phyloP scores from a whole-genome alignment of 37 sponge, comb jelly and placozoan genomes.

The Hormiphora californensis region DNA sequence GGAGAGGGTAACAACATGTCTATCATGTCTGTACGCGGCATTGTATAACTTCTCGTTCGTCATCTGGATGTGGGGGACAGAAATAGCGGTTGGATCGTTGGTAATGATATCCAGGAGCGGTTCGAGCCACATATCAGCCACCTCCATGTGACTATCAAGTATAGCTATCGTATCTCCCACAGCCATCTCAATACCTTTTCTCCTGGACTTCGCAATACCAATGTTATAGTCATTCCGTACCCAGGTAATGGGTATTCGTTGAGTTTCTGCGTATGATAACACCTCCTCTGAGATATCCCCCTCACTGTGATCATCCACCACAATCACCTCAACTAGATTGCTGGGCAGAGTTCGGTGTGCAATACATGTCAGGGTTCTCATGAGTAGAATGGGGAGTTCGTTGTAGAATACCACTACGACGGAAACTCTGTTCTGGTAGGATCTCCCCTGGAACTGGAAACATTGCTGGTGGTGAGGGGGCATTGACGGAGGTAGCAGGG shows the following conservation, averaged over 20 bases:
- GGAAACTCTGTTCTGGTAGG: constrained; percentile 1
- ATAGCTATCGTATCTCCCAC: background rate
- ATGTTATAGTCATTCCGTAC: background rate
- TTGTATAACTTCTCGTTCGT: background rate
- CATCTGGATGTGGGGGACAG: background rate
- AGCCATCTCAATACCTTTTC: background rate
- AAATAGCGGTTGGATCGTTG: background rate
- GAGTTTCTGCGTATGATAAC: background rate
- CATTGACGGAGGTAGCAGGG: background rate
- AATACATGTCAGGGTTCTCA: background rate
- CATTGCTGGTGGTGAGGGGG: background rate
- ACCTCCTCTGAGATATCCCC: constrained; percentile 23
- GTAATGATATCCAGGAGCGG: background rate
- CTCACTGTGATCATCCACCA: constrained; percentile 22
- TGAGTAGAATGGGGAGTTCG: background rate
- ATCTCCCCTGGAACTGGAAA: background rate
- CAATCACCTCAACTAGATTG: background rate
- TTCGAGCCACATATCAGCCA: constrained; percentile 11
- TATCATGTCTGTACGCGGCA: background rate
- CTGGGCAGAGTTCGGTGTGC: constrained; percentile 8
- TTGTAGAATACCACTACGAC: constrained; percentile 4
- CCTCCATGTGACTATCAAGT: constrained; percentile 52
- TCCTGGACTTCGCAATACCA: background rate
- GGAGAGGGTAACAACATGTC: background rate
- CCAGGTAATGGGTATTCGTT: background rate